Evolutionary conservation across 2,888 invertebrate genomes (phyloP).

Genomic region (Microctonus aethiopoides): DNA sequence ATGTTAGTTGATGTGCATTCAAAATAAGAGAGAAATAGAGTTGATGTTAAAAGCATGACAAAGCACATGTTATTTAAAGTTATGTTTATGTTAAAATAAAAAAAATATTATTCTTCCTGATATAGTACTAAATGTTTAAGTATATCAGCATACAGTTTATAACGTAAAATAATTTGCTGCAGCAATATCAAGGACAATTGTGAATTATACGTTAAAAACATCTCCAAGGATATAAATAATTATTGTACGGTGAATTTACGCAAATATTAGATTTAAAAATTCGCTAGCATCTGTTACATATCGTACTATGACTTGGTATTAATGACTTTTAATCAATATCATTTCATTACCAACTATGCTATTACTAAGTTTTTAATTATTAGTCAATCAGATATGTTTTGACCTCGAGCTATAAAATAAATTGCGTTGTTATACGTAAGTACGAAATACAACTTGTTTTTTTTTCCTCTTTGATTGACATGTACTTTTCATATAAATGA

Average conservation of each 20-base stretch:
- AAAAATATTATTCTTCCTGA: no score
- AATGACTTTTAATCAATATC: neutral
- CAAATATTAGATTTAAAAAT: neutral
- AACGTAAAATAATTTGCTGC: neutral
- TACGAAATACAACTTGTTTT: neutral
- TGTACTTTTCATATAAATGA: no score
- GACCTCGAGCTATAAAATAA: no score
- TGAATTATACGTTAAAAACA: neutral
- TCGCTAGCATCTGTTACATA: neutral
- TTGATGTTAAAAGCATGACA: neutral
- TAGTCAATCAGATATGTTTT: no score
- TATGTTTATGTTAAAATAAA: slow-evolving; percentile 1
- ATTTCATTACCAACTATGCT: no score
- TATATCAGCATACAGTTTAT: neutral
- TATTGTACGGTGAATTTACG: neutral
- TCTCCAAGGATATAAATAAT: neutral
- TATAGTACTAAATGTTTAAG: no score
- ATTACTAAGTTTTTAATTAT: no score
- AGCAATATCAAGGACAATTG: neutral
- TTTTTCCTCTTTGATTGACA: neutral
- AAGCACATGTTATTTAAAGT: slow-evolving; percentile 42
- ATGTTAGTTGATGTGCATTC: slow-evolving; percentile 60
- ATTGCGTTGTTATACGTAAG: no score
- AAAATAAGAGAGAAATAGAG: slow-evolving; percentile 55
- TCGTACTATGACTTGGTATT: neutral